Conservation (phyloP, 2,113 vertebrate species). For the Cisticola juncidis region DNA sequence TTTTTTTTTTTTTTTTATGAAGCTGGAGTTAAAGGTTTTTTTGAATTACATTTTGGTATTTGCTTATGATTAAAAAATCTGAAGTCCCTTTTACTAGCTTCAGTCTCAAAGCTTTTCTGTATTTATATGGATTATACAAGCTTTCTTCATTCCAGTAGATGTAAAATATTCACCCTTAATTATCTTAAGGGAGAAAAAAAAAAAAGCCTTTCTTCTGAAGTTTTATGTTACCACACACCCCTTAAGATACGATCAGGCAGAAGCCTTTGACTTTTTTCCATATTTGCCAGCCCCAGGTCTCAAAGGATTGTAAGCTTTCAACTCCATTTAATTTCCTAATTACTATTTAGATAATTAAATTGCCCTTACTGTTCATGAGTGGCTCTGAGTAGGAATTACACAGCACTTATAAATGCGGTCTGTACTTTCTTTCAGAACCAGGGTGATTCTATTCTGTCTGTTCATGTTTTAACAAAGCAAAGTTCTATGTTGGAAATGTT, state of each 20-base stretch:
- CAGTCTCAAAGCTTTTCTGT: background rate
- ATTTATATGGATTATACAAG: background rate
- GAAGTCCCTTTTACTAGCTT: background rate
- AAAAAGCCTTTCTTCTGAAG: background rate
- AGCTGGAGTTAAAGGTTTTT: background rate
- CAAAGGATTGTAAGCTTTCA: background rate
- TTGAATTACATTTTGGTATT: background rate
- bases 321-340: constrained; percentile 42
- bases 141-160: background rate
- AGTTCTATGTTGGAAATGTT: background rate
- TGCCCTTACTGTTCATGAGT: background rate
- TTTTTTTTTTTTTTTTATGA: background rate
- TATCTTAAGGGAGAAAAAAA: background rate
- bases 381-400: background rate
- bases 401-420: background rate
- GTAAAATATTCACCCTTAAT: background rate
- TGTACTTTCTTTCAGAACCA: background rate
- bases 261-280: background rate
- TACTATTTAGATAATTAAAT: constrained; percentile 38
- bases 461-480: background rate
- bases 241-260: background rate
- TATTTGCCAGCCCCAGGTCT: background rate
- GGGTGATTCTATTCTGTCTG: background rate
- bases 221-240: background rate
- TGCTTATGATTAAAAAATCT: background rate